phyloP scores from a whole-genome alignment of 2,888 invertebrate species.

The Chloromyia formosa region DNA sequence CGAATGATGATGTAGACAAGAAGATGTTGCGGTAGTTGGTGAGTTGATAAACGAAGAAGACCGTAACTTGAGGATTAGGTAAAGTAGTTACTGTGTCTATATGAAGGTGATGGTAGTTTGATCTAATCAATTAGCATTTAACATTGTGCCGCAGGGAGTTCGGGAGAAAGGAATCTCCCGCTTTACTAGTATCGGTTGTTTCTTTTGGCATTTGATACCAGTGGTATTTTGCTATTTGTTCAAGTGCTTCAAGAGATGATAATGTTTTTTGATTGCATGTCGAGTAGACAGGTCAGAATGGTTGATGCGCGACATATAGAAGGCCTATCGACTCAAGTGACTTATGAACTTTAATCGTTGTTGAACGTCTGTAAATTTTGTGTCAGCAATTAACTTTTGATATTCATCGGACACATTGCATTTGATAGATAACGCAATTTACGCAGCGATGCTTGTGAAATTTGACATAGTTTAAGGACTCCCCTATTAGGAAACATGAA shows the following conservation, averaged over 20 bases:
- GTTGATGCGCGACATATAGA: neutral
- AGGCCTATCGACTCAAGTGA: neutral
- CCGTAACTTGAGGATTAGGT: slow-evolving; percentile 15
- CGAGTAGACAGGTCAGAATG: slow-evolving; percentile 7
- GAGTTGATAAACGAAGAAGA: neutral
- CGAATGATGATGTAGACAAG: neutral
- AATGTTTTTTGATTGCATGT: slow-evolving; percentile 22
- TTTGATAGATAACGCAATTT: slow-evolving; percentile 10
- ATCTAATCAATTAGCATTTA: slow-evolving; percentile 42
- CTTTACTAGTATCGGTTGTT: slow-evolving; percentile 1
- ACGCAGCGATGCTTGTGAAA: slow-evolving; percentile 17
- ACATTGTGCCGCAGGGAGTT: neutral
- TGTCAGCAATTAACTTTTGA: slow-evolving; percentile 19
- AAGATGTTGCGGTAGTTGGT: slow-evolving; percentile 13
- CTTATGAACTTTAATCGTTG: slow-evolving; percentile 22
- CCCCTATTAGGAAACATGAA: too few relatives aligned
- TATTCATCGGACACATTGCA: neutral
- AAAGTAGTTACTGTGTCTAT: slow-evolving; percentile 18
- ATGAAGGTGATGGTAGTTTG: slow-evolving; percentile 30
- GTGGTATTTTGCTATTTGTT: slow-evolving; percentile 25
- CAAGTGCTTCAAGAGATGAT: neutral
- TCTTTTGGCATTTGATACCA: slow-evolving; percentile 30
- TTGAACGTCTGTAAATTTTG: neutral
- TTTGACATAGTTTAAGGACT: slow-evolving; percentile 1
- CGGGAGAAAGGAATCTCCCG: neutral